Percentiles rank a stretch among this genome's conserved stretches.
phyloP scores from a whole-genome alignment of 2,797 vertebrate genomes.

The Coregonus ussuriensis region DNA sequence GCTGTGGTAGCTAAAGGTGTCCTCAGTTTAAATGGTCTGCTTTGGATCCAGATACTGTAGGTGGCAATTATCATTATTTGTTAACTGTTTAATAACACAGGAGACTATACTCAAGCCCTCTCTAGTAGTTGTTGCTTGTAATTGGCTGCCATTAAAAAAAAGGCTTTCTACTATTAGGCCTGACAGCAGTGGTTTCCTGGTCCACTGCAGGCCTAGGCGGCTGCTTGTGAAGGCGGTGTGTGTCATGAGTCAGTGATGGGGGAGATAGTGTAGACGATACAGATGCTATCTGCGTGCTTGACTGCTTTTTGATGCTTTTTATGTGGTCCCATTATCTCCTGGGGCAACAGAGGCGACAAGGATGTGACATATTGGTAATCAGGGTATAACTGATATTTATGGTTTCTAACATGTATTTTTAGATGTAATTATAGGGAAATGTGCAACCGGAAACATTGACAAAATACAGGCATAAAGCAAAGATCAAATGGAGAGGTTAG shows the following conservation, averaged over 20 bases:
- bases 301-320: slow-evolving; percentile 15
- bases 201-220: background rate
- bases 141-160: too few species aligned
- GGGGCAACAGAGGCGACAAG: slow-evolving; percentile 12
- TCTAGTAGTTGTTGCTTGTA: too few species aligned
- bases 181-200: too few species aligned
- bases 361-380: slow-evolving; percentile 15
- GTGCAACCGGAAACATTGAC: background rate
- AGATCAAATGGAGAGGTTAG: background rate
- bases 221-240: slow-evolving; percentile 15
- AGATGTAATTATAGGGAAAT: background rate
- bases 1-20: background rate
- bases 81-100: slow-evolving; percentile 4
- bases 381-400: background rate
- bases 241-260: slow-evolving; percentile 28
- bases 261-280: slow-evolving; percentile 20
- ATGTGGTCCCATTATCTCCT: slow-evolving; percentile 14
- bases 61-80: slow-evolving; percentile 28
- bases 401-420: background rate
- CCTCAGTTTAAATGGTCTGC: slow-evolving; percentile 2
- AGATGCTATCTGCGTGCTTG: slow-evolving; percentile 31
- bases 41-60: slow-evolving; percentile 2
- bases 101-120: too few species aligned
- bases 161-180: too few species aligned
- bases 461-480: background rate